phyloP scores from a whole-genome alignment of 2,113 vertebrate species.

The Cranoglanis bouderius region DNA sequence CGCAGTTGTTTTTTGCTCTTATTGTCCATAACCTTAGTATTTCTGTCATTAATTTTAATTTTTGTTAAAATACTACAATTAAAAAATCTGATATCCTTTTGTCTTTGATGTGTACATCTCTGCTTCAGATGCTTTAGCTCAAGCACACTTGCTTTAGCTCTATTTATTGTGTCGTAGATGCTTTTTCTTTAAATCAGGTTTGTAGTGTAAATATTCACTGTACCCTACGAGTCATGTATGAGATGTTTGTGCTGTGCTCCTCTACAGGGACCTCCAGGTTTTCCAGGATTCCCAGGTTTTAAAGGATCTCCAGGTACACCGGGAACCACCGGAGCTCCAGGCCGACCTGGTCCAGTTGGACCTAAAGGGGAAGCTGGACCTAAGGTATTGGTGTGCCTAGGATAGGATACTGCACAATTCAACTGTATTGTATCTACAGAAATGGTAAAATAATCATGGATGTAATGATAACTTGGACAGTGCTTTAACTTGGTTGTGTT shows the following conservation, averaged over 20 bases:
- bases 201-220: background rate
- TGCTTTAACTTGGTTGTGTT: background rate
- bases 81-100: background rate
- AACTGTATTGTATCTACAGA: background rate
- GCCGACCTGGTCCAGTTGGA: conserved; percentile 72
- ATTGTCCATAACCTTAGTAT: background rate
- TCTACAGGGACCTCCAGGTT: conserved; percentile 76
- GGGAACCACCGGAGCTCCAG: conserved; percentile 69
- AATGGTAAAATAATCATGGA: background rate
- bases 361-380: conserved; percentile 71
- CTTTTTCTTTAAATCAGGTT: background rate
- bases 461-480: background rate
- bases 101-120: too few species aligned
- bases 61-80: background rate
- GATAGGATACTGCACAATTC: background rate
- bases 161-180: background rate
- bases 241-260: background rate
- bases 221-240: background rate
- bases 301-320: conserved; percentile 77
- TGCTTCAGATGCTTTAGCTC: background rate
- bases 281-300: conserved; percentile 81
- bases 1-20: background rate
- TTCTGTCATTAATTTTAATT: background rate
- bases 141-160: too few species aligned
- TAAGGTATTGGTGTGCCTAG: conserved; percentile 69